These are phyloP conservation scores for Tretioscincus oriximinensis DNA, from an alignment of 2,113 vertebrate genomes.

Conservation along the genomic window DNA sequence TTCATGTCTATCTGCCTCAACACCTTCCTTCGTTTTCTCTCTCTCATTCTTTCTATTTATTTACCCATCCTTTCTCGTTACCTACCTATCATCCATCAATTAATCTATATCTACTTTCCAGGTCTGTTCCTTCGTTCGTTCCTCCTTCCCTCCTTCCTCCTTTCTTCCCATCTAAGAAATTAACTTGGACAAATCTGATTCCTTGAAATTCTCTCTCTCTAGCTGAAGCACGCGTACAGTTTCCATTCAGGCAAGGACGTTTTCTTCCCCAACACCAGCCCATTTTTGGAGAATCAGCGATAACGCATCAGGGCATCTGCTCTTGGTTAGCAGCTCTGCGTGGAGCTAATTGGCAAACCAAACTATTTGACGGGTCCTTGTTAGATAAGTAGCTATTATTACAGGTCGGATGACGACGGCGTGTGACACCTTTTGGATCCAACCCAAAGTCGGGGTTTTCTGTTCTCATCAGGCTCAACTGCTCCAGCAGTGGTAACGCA, in stretches of 20 bases:
- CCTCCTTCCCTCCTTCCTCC: no score
- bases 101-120: no score
- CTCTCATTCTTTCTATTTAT: no score
- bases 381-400: constrained; percentile 43
- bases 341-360: constrained; percentile 63
- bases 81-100: no score
- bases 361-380: constrained; percentile 40
- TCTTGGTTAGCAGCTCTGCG: constrained; percentile 58
- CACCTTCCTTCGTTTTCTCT: no score
- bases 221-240: not conserved
- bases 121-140: no score
- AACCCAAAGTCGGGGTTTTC: constrained; percentile 46
- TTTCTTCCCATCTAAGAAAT: no score
- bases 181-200: no score
- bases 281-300: not conserved
- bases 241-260: not conserved
- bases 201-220: no score
- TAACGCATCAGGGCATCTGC: constrained; percentile 54
- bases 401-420: not conserved
- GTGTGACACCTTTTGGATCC: constrained; percentile 36
- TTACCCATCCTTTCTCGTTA: no score
- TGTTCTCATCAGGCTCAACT: not conserved
- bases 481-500: constrained; percentile 40
- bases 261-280: not conserved
- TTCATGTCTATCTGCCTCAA: no score